Evolutionary conservation across 2,113 vertebrate species (phyloP).

Genomic region (Chloebia gouldiae): DNA sequence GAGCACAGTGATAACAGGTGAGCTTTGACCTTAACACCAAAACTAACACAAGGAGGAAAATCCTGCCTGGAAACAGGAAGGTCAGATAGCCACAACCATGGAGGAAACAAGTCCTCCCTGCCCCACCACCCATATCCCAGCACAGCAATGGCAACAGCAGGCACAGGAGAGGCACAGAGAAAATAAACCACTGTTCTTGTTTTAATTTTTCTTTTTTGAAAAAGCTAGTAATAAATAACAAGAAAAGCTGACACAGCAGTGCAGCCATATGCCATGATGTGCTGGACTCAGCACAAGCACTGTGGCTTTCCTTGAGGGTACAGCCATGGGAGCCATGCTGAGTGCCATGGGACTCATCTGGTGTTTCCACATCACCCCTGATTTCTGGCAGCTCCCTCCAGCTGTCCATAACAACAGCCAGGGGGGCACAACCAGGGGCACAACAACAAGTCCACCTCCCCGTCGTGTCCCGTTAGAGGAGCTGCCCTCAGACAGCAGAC

Average conservation of each 20-base stretch:
- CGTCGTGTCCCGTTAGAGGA: background rate
- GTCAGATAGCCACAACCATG: background rate
- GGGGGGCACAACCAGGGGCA: background rate
- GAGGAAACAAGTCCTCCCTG: background rate
- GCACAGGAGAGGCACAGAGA: background rate
- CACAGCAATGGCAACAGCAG: background rate
- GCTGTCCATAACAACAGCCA: background rate
- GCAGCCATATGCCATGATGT: background rate
- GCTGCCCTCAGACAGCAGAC: background rate
- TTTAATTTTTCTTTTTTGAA: background rate
- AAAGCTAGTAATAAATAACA: background rate
- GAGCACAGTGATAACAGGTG: accelerated
- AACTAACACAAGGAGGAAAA: background rate
- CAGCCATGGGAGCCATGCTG: background rate
- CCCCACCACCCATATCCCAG: background rate
- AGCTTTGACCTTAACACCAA: background rate
- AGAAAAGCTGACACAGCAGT: background rate
- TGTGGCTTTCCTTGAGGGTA: accelerated
- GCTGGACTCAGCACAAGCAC: background rate
- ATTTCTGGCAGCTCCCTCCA: background rate
- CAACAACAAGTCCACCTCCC: background rate
- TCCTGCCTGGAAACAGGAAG: background rate
- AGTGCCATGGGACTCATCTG: accelerated
- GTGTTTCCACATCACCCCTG: background rate
- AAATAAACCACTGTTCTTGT: background rate